Base-by-base conservation (phyloP, 2,888 invertebrate species). In the Nineta flava region DNA sequence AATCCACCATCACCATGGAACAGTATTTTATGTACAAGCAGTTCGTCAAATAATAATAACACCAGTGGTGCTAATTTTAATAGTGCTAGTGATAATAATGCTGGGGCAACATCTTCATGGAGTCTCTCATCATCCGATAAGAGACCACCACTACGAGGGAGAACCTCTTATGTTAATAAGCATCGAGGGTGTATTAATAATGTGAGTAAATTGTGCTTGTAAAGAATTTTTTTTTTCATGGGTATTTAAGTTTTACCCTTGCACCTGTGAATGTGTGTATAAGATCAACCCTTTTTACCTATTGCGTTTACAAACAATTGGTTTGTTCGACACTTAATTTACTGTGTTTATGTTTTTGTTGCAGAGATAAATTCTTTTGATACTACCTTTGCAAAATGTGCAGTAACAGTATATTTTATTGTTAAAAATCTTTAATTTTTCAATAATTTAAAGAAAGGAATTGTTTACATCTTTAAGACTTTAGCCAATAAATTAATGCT, bases 1-100 rank as follows among this genome's bases (percentile, higher is more conserved):
- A 68, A 66, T 54, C 69, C 70, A 51, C 69, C 71, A 48, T 68
- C 69, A 9, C 67, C 69, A 12, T 71, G 71, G 72, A 66, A 66
- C 55, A 69, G 67, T 56, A 68, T 72, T 51, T 58, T 69, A 49
- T 67, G 69, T 58, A 58, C 59, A 50, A 53, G 54, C 19, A 56
- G 55, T 50, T 53, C 55, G 16, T 56, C 55, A 47, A 55, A 56
- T 31, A 53, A 52, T 46, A 45, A 21, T 15, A 26, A 26, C 21
- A 19, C 13, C 34, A 34, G 46, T 17, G 48, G 49, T 32, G 45
- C 50, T 26, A 51, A 49, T n/a, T 41, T 47, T 34, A 49, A 38
- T 47, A 19, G 21, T 35, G n/a, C n/a, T 34, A 19, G 17, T 13
- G 31, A 35, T 32, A 44, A 44, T 35, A 49, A 31, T 21, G 34